Conservation (phyloP, 23 tunicate genomes). For the Styela clava region DNA sequence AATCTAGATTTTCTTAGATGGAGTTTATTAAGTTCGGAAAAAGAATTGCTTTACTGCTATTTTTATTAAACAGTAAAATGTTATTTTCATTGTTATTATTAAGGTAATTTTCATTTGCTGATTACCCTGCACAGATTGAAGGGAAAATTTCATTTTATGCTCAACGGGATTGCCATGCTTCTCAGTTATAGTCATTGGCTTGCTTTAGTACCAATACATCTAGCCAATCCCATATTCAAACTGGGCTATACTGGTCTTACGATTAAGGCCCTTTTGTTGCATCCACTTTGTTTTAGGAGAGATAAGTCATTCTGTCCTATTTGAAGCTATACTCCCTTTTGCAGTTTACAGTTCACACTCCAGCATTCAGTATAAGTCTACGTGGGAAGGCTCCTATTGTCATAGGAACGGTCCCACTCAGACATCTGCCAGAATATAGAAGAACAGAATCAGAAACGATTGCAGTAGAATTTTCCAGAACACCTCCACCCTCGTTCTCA, state of each 20-base stretch:
- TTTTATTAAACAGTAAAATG: neutral
- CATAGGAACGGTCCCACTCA: slow-evolving; percentile 7
- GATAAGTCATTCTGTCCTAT: too few relatives aligned
- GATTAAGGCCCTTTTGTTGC: too few relatives aligned
- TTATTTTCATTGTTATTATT: neutral
- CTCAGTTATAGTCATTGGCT: too few relatives aligned
- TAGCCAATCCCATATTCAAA: too few relatives aligned
- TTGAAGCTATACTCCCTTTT: too few relatives aligned
- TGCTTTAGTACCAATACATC: too few relatives aligned
- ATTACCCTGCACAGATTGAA: too few relatives aligned
- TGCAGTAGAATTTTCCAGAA: neutral
- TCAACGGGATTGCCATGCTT: too few relatives aligned
- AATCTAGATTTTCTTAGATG: neutral
- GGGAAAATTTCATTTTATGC: too few relatives aligned
- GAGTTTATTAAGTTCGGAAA: neutral
- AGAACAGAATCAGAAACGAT: neutral
- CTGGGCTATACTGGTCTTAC: too few relatives aligned
- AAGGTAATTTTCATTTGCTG: too few relatives aligned
- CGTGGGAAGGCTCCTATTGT: slow-evolving; percentile 3
- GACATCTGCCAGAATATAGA: neutral
- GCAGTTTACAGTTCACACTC: neutral
- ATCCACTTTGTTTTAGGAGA: too few relatives aligned
- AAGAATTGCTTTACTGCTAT: neutral
- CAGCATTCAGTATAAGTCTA: neutral
- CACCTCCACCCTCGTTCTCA: neutral